Evolutionary conservation across 2,797 vertebrate genomes (phyloP), one percentile per base, ranked within the genome.

Genomic region (Leptatherina wallacei): DNA sequence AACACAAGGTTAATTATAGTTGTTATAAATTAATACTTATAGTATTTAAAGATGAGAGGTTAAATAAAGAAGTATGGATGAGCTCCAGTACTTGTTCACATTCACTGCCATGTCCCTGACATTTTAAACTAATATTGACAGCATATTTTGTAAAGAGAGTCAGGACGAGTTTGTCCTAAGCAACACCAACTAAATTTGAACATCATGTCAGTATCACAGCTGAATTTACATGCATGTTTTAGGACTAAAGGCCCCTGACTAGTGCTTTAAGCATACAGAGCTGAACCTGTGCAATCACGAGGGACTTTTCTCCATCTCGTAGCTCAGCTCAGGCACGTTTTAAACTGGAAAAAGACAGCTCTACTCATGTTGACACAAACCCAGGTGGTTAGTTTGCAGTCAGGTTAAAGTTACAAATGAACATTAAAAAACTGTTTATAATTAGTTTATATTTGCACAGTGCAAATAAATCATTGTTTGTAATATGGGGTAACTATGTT

Each of bases 1-100:
- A 71, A 78, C 42, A 78, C 4, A 71, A 61, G 60, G 40, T 58
- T 69, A 61, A 51, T 73, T 27, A 62, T 36, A 52, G 33, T 35
- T 58, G 47, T 61, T 61, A 55, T 66, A 73, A 80, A 69, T 59
- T 29, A 42, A 68, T 60, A 61, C 12, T 57, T 49, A 12, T 6
- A 29, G 1, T 30, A 54, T 47, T 70, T 33, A 63, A 59, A 27
- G 33, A 44, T 47, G 8, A 60, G 52, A 32, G 11, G 11, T 58
- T 24, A 29, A 75, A 54, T 12, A 59, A 10, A 32, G 1, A 75
- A 65, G 16, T 69, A 36, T 32, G 13, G n/a, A 55, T 40, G 22
- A 35, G 61, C 32, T 58, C 14, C 18, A 63, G 13, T 24, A 69
- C 55, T 65, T 29, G 8, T 49, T 49, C 47, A 35, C 6, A 51